Base-by-base conservation (phyloP, 2,113 vertebrate genomes). In the Bambusicola thoracicus region DNA sequence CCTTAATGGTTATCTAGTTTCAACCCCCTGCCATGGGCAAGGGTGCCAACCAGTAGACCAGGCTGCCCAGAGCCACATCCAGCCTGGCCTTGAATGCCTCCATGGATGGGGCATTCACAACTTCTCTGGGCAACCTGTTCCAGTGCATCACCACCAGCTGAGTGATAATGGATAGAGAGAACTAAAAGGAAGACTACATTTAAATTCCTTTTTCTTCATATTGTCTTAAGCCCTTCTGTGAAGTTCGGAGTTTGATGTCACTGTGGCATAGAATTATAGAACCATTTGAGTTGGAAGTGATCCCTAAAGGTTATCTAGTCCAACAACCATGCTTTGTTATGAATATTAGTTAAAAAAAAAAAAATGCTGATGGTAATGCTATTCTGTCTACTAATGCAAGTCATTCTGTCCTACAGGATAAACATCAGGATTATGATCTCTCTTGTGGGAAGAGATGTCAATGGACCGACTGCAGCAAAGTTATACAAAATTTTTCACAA, bases 251-350 rank as follows among this genome's bases (percentile, higher is more conserved):
- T 49, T 78, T 58, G 27, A 36, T 62, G 27, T 20, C 6, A 8
- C 2, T 1, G 1, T 7, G 13, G 2, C 9, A 30, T 29, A 53
- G 51, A 16, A 30, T 53, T 8, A 16, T 30, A 53, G 51, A 53
- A 30, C 8, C 14, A 13, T 53, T 29, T 53, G 27, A 53, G 27
- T 10, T 53, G 51, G 27, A 53, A 53, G 51, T 8, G 8, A 30
- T 10, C 49, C 27, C 30, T 53, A 30, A 53, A 29, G 15, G 27
- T 30, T 30, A 53, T 30, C 27, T 53, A 30, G 14, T 53, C 51
- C 51, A 53, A 53, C 51, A 53, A 53, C 27, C 51, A 19, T 41
- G 4, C 6, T 53, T 69, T 73, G 9, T 48, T 41, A 34, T 2
- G 6, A 2, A 0, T 22, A 32, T 24, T 24, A 44, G 13, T 15